These are phyloP conservation scores for Nemotelus nigrinus DNA, from an alignment of 2,888 invertebrate genomes.

Conservation along the genomic window DNA sequence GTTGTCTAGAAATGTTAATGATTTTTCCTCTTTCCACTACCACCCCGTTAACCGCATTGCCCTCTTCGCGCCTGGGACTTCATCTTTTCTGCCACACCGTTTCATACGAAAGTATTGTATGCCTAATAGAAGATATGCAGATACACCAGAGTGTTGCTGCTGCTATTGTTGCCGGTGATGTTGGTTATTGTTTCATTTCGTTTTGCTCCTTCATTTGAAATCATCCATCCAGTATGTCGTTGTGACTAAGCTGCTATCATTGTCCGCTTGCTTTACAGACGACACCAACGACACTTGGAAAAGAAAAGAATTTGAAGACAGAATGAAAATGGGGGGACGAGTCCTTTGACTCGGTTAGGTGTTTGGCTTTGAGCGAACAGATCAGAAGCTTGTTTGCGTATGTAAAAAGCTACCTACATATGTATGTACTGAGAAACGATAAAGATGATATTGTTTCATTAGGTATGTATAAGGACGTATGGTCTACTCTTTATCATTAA, in stretches of 20 bases:
- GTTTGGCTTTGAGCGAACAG: too few relatives aligned
- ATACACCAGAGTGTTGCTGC: not conserved
- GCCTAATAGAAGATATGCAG: too few relatives aligned
- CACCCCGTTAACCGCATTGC: not conserved
- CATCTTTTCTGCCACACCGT: not conserved
- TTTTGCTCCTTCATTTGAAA: constrained; percentile 17
- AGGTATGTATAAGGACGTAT: too few relatives aligned
- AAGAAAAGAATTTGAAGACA: constrained; percentile 2
- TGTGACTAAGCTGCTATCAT: not conserved
- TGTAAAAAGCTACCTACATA: too few relatives aligned
- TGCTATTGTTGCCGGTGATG: not conserved
- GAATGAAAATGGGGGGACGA: not conserved
- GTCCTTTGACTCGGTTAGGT: too few relatives aligned
- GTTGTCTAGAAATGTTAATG: constrained; percentile 50
- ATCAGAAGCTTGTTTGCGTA: too few relatives aligned
- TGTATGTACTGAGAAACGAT: too few relatives aligned
- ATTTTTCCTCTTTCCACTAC: constrained; percentile 35
- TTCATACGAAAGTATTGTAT: not conserved
- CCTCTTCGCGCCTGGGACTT: not conserved
- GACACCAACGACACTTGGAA: not conserved
- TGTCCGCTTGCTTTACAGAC: constrained; percentile 3
- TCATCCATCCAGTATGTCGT: not conserved
- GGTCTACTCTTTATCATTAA: too few relatives aligned
- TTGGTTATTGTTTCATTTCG: constrained; percentile 11
- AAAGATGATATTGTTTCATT: too few relatives aligned